Evolutionary conservation across 2,113 vertebrate species (phyloP).

Genomic region (Triplophysa rosa): DNA sequence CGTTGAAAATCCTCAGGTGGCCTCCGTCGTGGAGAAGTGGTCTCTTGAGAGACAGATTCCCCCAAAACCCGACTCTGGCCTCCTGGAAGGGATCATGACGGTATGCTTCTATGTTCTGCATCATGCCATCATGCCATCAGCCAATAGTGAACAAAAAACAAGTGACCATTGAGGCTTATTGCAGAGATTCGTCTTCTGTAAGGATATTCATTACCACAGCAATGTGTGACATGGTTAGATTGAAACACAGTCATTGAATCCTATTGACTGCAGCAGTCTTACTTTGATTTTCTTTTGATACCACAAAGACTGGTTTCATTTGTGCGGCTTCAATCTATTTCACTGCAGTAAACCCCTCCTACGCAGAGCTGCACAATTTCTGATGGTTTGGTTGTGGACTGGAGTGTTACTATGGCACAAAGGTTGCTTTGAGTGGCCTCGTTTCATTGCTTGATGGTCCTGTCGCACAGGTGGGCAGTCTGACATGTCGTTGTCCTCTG

Average conservation of each 20-base stretch:
- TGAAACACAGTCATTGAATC: slow-evolving; percentile 26
- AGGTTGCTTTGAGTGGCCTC: not conserved
- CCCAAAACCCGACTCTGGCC: slow-evolving; percentile 86
- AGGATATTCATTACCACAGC: too few species aligned
- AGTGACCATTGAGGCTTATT: not conserved
- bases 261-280: slow-evolving; percentile 17
- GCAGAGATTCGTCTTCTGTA: too few species aligned
- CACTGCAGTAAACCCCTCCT: slow-evolving; percentile 33
- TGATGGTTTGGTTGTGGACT: slow-evolving; percentile 30
- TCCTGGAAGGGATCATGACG: slow-evolving; percentile 96
- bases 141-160: not conserved
- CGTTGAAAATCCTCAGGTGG: slow-evolving; percentile 92
- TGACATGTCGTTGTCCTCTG: slow-evolving; percentile 30
- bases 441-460: slow-evolving; percentile 35
- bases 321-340: slow-evolving; percentile 15
- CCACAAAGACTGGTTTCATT: slow-evolving; percentile 5
- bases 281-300: not conserved
- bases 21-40: slow-evolving; percentile 95
- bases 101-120: slow-evolving; percentile 70
- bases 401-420: slow-evolving; percentile 11
- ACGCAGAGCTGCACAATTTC: slow-evolving; percentile 23
- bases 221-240: not conserved
- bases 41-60: slow-evolving; percentile 89
- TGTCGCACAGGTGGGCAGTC: slow-evolving; percentile 17
- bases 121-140: not conserved